Base-by-base conservation (phyloP, 2,797 vertebrate species). In the Sebastes trivittatus region DNA sequence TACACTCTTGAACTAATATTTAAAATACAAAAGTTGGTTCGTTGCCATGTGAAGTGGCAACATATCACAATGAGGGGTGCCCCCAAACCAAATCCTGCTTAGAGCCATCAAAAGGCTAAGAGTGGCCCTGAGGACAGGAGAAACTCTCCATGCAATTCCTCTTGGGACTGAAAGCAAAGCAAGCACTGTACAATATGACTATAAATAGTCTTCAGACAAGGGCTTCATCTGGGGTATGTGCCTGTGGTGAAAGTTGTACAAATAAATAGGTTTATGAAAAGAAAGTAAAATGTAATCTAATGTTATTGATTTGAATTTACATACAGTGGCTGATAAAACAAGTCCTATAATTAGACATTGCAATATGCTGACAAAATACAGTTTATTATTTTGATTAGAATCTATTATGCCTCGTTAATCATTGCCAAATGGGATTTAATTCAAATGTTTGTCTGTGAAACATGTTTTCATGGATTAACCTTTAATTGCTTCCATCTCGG, bases 401-500 rank as follows among this genome's bases (percentile, higher is more conserved):
- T 70, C 11, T 11, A 22, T 74, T 54, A 52, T 42, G 22, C 29
- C 52, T 58, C 2, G 3, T 65, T 81, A 1, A n/a, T 65, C 23
- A 46, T 32, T 52, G 42, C 7, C 11, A 76, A 62, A 74, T 59
- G 11, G 29, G 7, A 3, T 77, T 75, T n/a, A 58, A 60, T 66
- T 72, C 5, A 30, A 1, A 49, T 78, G 16, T 16, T 6, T 73
- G 52, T 68, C 49, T 23, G 46, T 62, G 27, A 69, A 77, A 62
- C 70, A 78, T 59, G 22, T 70, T 66, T 46, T 49, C 76, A 64
- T 54, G 16, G 14, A 78, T 72, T 46, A 49, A 64, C 5, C 68
- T 80, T 74, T 58, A 80, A 84, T 82, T 75, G 65, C 11, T 59
- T 78, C 5, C 4, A 32, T 70, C 32, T 65, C 25, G 11, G 8